Evolutionary conservation across 2,797 vertebrate genomes (phyloP).

Genomic region (Ceryle rudis): DNA sequence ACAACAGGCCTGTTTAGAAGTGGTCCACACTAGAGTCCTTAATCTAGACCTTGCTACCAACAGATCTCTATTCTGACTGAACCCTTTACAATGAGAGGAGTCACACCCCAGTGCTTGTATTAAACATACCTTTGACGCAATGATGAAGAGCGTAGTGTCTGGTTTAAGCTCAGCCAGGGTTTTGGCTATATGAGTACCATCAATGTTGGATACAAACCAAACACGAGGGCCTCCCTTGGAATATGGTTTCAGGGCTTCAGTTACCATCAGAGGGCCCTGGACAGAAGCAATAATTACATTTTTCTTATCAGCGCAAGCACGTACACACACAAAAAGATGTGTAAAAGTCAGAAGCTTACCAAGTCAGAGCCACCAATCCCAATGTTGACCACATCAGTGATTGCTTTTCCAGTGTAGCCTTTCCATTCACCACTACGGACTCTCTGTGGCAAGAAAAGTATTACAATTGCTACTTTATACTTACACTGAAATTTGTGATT

Average conservation of each 20-base stretch:
- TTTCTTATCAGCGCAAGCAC: not conserved
- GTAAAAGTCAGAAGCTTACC: slow-evolving; percentile 75
- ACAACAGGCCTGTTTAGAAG: not conserved
- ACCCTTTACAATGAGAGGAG: not conserved
- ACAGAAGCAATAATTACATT: not conserved
- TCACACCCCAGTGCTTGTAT: not conserved
- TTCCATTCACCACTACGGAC: slow-evolving; percentile 96
- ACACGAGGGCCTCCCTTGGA: slow-evolving; percentile 90
- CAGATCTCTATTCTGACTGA: not conserved
- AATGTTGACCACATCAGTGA: slow-evolving; percentile 94
- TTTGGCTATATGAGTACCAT: slow-evolving; percentile 95
- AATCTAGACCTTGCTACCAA: not conserved
- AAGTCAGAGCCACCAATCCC: slow-evolving; percentile 97
- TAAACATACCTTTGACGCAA: slow-evolving; percentile 92
- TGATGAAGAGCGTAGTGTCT: slow-evolving; percentile 92
- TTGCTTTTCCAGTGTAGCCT: slow-evolving; percentile 92
- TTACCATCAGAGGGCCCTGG: slow-evolving; percentile 97
- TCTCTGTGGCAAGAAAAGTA: slow-evolving; percentile 75
- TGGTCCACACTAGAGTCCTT: not conserved
- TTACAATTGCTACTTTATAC: not conserved
- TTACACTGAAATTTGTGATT: not conserved
- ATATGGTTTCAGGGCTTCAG: slow-evolving; percentile 94
- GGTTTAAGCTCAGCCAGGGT: slow-evolving; percentile 90
- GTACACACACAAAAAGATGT: not conserved
- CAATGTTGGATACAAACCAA: slow-evolving; percentile 98